Base-by-base conservation (phyloP, 2,113 vertebrate genomes). In the Malurus alboscapulatus region DNA sequence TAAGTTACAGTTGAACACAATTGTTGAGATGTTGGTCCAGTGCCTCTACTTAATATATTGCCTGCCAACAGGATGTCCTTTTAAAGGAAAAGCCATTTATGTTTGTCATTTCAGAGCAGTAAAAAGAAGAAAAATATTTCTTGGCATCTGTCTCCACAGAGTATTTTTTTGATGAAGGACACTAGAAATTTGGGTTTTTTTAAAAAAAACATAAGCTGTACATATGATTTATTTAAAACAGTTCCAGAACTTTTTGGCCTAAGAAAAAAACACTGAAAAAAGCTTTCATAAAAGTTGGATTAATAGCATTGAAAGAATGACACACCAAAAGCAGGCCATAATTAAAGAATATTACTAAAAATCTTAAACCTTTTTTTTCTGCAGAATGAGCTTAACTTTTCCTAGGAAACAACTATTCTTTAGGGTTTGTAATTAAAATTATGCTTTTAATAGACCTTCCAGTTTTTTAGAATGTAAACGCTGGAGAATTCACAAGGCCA, bases 301-400 rank as follows among this genome's bases (percentile, higher is more conserved):
- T 63, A 44, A 15, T 27, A 29, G 12, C 3, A 68, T 3, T 48
- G 9, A 88, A 81, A 50, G 11, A 62, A 69, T 0, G 0, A 0
- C 3, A 62, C 7, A 76, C 3, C 27, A 68, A 54, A 83, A 76
- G 19, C 20, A 72, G 21, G 24, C 5, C 47, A 27, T 8, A 36
- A 21, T 79, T n/a, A 57, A 17, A 72, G 9, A 50, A 29, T 1
- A 10, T 12, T 4, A 48, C 26, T 36, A 30, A 65, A 88, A 54
- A 12, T 16, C 6, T 68, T 62, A 7, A 55, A 3, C 6, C 34
- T 44, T 3, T 45, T 3, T 45, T 65, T 73, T 87, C 20, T 45
- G 29, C 21, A 73, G 42, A 81, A 18, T 2, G 1, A 50, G 22
- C 10, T 40, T 12, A 11, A 4, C 38, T 62, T 77, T 61, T 69